Conservation (phyloP, 1,140 invertebrate species). For the Drosophila persimilis region DNA sequence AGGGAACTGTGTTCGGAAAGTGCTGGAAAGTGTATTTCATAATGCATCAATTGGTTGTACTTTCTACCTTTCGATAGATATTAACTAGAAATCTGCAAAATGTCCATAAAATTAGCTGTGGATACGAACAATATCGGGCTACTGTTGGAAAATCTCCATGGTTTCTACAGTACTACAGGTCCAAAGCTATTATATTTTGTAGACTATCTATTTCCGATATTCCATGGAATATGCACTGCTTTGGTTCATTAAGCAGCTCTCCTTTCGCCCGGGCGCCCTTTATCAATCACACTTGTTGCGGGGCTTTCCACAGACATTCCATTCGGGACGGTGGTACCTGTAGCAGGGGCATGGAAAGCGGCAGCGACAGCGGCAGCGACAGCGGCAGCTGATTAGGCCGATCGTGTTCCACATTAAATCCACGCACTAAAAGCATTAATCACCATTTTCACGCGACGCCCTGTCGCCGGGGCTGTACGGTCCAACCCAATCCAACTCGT, state of each 20-base stretch:
- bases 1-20: conserved; percentile 40
- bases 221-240: too few species aligned
- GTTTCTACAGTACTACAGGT: too few species aligned
- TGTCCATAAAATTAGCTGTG: too few species aligned
- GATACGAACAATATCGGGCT: too few species aligned
- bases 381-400: conserved; percentile 23
- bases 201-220: too few species aligned
- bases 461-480: conserved; percentile 34
- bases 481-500: conserved; percentile 39
- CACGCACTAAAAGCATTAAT: conserved; percentile 76
- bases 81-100: too few species aligned
- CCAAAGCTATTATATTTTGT: too few species aligned
- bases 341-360: neutral
- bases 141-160: too few species aligned
- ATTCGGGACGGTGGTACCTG: conserved; percentile 59
- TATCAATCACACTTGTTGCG: conserved; percentile 69
- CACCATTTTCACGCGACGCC: conserved; percentile 76
- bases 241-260: conserved; percentile 7
- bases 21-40: conserved; percentile 17
- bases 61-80: conserved; percentile 13
- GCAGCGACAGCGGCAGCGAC: conserved; percentile 9
- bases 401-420: conserved; percentile 75
- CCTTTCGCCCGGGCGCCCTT: conserved; percentile 15
- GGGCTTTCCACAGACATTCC: conserved; percentile 60
- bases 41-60: neutral